Evolutionary conservation across 35 echinoderm and acorn worm genomes (phyloP).

Genomic region (Antedon bifida): DNA sequence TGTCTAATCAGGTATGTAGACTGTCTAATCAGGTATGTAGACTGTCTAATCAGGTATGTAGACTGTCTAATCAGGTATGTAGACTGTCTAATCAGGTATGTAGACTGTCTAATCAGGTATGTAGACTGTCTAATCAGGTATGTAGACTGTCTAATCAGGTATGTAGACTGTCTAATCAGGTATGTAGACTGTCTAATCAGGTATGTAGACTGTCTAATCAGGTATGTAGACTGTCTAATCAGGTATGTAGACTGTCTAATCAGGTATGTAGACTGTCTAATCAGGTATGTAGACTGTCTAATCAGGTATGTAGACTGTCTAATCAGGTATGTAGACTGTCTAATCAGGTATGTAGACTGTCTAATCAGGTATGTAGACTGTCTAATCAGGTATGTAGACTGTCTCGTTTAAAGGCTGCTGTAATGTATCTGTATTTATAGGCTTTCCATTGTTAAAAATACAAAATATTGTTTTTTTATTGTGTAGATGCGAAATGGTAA

Average conservation of each 20-base stretch:
- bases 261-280: conserved; percentile 85
- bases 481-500: conserved; percentile 31
- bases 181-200: conserved; percentile 80
- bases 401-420: no score
- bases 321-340: conserved; percentile 89
- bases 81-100: conserved; percentile 85
- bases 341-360: conserved; percentile 80
- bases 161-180: conserved; percentile 78
- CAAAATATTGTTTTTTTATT: background rate
- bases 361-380: conserved; percentile 84
- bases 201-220: conserved; percentile 83
- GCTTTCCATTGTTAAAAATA: no score
- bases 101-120: conserved; percentile 85
- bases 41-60: conserved; percentile 85
- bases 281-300: conserved; percentile 87
- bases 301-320: conserved; percentile 89
- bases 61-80: conserved; percentile 85
- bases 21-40: conserved; percentile 85
- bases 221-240: conserved; percentile 84
- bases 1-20: conserved; percentile 85
- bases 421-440: no score
- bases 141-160: conserved; percentile 89
- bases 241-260: conserved; percentile 88
- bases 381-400: conserved; percentile 84
- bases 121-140: conserved; percentile 85